These are phyloP conservation scores for Caenorhabditis drosophilae DNA, from an alignment of 2,888 invertebrate species.

Conservation along the genomic window DNA sequence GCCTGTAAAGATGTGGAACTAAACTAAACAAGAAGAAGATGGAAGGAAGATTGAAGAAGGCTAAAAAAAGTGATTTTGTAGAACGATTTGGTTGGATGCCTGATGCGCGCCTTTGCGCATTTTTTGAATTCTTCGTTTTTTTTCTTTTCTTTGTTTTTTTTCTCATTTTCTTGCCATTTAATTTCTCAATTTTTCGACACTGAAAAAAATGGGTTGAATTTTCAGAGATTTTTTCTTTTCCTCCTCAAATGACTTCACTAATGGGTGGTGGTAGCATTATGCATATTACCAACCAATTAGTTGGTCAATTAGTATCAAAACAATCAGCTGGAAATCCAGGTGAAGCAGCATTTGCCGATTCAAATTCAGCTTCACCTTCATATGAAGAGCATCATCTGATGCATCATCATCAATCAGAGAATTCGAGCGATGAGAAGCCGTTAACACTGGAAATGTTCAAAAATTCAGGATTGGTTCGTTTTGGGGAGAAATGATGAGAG, in stretches of 20 bases:
- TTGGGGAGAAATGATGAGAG: too few species aligned
- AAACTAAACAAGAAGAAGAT: too few species aligned
- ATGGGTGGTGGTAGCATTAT: constrained; percentile 1
- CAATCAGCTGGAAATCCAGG: background rate
- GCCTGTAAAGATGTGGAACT: too few species aligned
- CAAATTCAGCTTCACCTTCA: constrained; percentile 3
- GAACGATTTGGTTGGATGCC: background rate
- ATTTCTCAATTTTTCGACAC: too few species aligned
- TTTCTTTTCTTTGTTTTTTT: background rate
- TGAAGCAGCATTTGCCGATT: background rate
- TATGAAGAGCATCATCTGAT: too few species aligned
- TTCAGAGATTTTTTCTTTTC: background rate
- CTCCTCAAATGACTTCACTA: constrained; percentile 2
- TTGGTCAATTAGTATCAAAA: background rate
- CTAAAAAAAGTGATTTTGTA: background rate
- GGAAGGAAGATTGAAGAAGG: background rate
- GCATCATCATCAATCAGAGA: background rate
- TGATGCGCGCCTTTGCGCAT: background rate
- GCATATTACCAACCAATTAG: constrained; percentile 2
- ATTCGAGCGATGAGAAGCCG: background rate
- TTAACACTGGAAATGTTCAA: constrained; percentile 8
- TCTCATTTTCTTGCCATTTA: background rate
- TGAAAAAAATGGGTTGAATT: background rate
- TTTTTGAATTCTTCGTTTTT: background rate
- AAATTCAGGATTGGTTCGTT: constrained; percentile 1